A percentile compares a stretch with the other conserved stretches of the same genome.
Evolutionary conservation across 2,113 vertebrate genomes (phyloP).

Genomic region (Arvicanthis niloticus): DNA sequence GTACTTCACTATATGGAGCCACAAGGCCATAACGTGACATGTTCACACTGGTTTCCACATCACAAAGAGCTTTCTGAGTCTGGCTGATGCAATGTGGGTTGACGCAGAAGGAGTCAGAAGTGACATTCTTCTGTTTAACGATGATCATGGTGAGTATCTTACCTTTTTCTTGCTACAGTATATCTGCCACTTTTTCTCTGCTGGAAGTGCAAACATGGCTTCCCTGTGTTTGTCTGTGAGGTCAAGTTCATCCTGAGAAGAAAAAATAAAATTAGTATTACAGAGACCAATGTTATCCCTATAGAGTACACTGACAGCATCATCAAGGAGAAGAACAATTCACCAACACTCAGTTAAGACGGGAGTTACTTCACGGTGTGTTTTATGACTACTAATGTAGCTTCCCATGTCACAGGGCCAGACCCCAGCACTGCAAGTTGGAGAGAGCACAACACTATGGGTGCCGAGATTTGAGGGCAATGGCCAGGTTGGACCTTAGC

Average conservation of each 20-base stretch:
- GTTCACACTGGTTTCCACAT: background rate
- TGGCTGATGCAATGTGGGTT: background rate
- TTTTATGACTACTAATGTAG: background rate
- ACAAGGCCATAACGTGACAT: background rate
- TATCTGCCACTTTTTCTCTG: conserved; percentile 98
- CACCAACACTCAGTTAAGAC: background rate
- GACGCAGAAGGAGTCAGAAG: background rate
- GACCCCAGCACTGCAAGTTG: background rate
- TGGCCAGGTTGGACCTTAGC: background rate
- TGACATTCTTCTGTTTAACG: background rate
- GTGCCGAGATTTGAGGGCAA: background rate
- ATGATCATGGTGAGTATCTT: conserved; percentile 48
- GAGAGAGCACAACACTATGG: background rate
- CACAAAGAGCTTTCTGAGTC: background rate
- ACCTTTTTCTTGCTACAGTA: conserved; percentile 99
- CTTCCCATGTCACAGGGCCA: rapidly evolving
- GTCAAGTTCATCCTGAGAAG: conserved; percentile 95
- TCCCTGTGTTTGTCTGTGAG: conserved; percentile 98
- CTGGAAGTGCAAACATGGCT: conserved; percentile 98
- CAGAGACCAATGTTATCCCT: background rate
- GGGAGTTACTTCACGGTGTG: background rate
- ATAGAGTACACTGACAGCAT: background rate
- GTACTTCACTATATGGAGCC: rapidly evolving
- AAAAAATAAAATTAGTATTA: conserved; percentile 65
- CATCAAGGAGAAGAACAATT: background rate